phyloP scores from a whole-genome alignment of 2,888 invertebrate species.

The Ferrisia virgata region DNA sequence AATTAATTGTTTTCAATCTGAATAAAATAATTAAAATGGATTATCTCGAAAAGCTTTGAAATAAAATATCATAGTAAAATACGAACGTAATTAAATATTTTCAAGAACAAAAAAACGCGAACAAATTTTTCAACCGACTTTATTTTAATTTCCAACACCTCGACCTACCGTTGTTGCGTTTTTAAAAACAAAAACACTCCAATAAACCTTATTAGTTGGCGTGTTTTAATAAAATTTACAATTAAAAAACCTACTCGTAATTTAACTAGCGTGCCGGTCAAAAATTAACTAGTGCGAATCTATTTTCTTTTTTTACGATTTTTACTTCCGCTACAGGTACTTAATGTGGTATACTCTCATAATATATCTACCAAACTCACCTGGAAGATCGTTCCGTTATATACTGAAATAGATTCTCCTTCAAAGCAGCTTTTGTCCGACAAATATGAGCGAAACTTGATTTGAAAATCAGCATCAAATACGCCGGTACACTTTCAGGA shows the following conservation, averaged over 20 bases:
- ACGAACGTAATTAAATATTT: too few species aligned
- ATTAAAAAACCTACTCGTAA: background rate
- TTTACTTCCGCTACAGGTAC: background rate
- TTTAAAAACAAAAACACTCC: too few species aligned
- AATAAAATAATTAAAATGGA: too few species aligned
- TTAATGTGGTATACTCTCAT: background rate
- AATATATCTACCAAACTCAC: background rate
- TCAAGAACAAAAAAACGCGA: background rate
- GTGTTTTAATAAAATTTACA: background rate
- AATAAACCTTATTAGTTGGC: too few species aligned
- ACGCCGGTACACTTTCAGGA: constrained; percentile 30
- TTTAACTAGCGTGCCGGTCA: background rate
- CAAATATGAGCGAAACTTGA: constrained; percentile 31
- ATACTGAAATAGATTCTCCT: constrained; percentile 35
- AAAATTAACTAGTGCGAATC: background rate
- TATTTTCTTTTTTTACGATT: background rate
- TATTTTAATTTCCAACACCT: background rate
- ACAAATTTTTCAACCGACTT: background rate
- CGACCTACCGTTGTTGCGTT: too few species aligned
- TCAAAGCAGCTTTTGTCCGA: constrained; percentile 2
- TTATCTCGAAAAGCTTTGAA: too few species aligned
- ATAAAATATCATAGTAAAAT: too few species aligned
- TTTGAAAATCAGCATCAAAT: constrained; percentile 39
- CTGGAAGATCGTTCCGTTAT: constrained; percentile 40
- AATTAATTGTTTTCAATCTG: background rate